Evolutionary conservation across 1,140 invertebrate species (phyloP).

Genomic region (Hypothenemus hampei): DNA sequence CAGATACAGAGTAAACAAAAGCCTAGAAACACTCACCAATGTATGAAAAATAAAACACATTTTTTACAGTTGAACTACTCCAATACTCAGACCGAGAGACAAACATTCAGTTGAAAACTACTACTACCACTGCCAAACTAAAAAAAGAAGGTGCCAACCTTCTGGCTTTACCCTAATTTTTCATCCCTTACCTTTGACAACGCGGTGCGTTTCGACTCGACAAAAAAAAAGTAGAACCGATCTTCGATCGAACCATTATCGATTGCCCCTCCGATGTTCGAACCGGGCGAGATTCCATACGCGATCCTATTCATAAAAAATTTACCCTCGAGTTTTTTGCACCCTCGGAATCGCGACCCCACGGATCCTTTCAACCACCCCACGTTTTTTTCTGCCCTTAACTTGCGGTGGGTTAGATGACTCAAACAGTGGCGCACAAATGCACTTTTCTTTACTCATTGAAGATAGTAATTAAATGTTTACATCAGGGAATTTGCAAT

Average conservation of each 20-base stretch:
- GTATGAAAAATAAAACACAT: no score
- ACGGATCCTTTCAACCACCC: constrained; percentile 6
- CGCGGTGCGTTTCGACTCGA: constrained; percentile 2
- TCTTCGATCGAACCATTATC: constrained; percentile 21
- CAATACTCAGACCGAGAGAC: no score
- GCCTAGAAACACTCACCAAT: no score
- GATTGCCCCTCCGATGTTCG: constrained; percentile 16
- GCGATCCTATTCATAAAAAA: constrained; percentile 25
- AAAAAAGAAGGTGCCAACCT: constrained; percentile 22
- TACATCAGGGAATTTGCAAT: not conserved
- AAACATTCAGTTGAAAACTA: not conserved
- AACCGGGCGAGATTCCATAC: constrained; percentile 6
- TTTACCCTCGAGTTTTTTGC: constrained; percentile 21
- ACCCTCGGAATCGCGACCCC: constrained; percentile 21
- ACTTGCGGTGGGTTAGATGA: constrained; percentile 19
- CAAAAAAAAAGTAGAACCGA: constrained; percentile 20
- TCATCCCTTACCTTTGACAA: constrained; percentile 19
- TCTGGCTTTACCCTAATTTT: constrained; percentile 21
- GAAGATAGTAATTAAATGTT: not conserved
- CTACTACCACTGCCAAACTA: not conserved
- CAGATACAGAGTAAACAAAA: no score
- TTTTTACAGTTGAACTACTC: no score
- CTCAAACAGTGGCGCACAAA: constrained; percentile 3
- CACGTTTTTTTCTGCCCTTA: constrained; percentile 8
- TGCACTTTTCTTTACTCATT: not conserved